A percentile compares a stretch with the other conserved stretches of the same genome.
These are phyloP conservation scores for Brachyptera risi DNA, from an alignment of 2,888 invertebrate species.

Conservation along the genomic window DNA sequence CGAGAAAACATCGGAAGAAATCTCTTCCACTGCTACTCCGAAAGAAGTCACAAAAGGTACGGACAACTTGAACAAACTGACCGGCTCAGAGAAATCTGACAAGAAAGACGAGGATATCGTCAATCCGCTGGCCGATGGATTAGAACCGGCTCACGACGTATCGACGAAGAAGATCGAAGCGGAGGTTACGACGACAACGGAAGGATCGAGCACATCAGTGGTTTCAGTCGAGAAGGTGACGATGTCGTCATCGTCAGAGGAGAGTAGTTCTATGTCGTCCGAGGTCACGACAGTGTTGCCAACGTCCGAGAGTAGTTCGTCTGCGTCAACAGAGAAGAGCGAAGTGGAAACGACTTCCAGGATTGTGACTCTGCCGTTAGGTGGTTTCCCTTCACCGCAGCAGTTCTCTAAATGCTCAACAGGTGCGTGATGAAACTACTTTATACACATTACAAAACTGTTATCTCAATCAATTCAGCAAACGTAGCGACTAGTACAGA, in stretches of 20 bases:
- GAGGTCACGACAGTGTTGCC: constrained; percentile 1
- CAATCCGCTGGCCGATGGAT: background rate
- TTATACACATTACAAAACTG: too few relatives aligned
- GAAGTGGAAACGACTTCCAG: too few relatives aligned
- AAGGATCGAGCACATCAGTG: background rate
- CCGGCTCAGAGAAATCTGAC: background rate
- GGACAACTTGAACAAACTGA: background rate
- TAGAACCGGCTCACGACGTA: constrained; percentile 2
- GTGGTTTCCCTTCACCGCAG: too few relatives aligned
- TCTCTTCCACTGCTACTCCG: too few relatives aligned
- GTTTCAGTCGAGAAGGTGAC: background rate
- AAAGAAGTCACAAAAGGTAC: background rate
- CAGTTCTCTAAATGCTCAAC: constrained; percentile 52
- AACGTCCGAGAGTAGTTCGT: too few relatives aligned
- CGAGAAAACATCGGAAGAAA: too few relatives aligned
- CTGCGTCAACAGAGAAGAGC: too few relatives aligned
- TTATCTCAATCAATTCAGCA: too few relatives aligned
- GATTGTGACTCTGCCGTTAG: too few relatives aligned
- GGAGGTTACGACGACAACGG: constrained; percentile 16
- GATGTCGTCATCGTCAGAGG: background rate
- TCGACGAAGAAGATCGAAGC: constrained; percentile 25
- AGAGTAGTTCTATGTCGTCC: too few relatives aligned
- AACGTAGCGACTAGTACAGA: too few relatives aligned
- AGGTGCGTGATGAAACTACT: too few relatives aligned
- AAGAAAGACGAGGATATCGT: constrained; percentile 9